Percentiles rank a stretch among this genome's conserved stretches.
These are phyloP conservation scores for Amiota mariae DNA, from an alignment of 2,888 invertebrate genomes.

Conservation along the genomic window DNA sequence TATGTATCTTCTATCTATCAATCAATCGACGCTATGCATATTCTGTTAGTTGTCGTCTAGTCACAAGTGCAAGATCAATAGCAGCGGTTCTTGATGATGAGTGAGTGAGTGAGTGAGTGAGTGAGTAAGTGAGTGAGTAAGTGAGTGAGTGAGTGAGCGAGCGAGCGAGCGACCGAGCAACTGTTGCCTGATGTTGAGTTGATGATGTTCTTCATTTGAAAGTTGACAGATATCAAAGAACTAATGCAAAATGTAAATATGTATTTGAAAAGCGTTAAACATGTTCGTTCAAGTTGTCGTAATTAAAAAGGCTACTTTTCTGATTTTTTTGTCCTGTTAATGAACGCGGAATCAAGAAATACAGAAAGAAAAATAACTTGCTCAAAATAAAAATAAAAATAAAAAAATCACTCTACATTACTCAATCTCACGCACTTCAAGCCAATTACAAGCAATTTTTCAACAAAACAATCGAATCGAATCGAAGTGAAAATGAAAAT, in stretches of 20 bases:
- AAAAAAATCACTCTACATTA: not conserved
- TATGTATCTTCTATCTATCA: too few species aligned
- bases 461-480: not conserved
- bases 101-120: too few species aligned
- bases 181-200: not conserved
- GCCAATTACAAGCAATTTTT: slow-evolving; percentile 6
- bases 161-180: too few species aligned
- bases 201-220: not conserved
- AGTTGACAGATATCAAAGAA: not conserved
- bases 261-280: slow-evolving; percentile 17
- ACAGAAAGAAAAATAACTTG: not conserved
- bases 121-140: too few species aligned
- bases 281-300: slow-evolving; percentile 18
- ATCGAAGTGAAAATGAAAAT: not conserved
- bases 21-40: not conserved
- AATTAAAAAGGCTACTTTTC: slow-evolving; percentile 11
- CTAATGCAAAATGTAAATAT: slow-evolving; percentile 21
- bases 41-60: not conserved
- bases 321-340: not conserved
- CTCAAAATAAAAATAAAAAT: not conserved
- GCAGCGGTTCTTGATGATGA: slow-evolving; percentile 4
- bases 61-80: slow-evolving; percentile 27
- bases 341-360: not conserved
- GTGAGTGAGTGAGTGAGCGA: too few species aligned
- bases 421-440: not conserved